phyloP scores from a whole-genome alignment of 1,140 invertebrate genomes.

The Scaptomyza graminum region DNA sequence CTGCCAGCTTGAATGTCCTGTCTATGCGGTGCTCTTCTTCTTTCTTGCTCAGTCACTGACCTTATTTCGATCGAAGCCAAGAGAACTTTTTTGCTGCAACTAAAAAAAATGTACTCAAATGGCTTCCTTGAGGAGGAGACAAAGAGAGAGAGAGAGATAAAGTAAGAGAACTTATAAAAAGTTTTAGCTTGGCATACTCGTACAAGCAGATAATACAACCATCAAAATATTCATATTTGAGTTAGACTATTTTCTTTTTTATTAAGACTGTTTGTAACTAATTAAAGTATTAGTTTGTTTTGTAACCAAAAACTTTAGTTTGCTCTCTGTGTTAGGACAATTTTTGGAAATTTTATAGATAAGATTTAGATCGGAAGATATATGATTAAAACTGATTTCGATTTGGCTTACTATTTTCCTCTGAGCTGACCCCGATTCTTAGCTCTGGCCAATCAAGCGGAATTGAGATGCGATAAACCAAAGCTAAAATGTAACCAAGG shows the following conservation, averaged over 20 bases:
- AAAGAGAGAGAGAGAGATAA: not conserved
- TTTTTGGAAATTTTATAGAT: too few relatives aligned
- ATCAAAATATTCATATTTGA: too few relatives aligned
- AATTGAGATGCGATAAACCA: constrained; percentile 52
- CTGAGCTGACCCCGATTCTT: not conserved
- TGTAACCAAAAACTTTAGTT: too few relatives aligned
- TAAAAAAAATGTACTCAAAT: constrained; percentile 3
- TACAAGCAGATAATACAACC: too few relatives aligned
- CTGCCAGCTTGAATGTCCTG: constrained; percentile 18
- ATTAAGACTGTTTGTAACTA: too few relatives aligned
- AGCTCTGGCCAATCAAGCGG: constrained; percentile 35
- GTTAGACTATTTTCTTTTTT: too few relatives aligned
- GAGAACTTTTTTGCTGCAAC: not conserved
- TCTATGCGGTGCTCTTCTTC: constrained; percentile 9
- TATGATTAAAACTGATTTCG: not conserved
- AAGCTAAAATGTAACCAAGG: constrained; percentile 49
- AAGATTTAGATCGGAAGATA: not conserved
- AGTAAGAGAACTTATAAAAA: too few relatives aligned
- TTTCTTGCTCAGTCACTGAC: constrained; percentile 67
- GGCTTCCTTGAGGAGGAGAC: constrained; percentile 2
- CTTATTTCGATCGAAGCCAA: constrained; percentile 66
- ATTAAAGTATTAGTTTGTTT: too few relatives aligned
- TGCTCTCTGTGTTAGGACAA: too few relatives aligned
- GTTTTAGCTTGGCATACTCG: too few relatives aligned
- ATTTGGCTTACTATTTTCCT: not conserved